These are phyloP conservation scores for Leucoraja ocellata DNA, from an alignment of 2,797 vertebrate genomes.

Conservation along the genomic window DNA sequence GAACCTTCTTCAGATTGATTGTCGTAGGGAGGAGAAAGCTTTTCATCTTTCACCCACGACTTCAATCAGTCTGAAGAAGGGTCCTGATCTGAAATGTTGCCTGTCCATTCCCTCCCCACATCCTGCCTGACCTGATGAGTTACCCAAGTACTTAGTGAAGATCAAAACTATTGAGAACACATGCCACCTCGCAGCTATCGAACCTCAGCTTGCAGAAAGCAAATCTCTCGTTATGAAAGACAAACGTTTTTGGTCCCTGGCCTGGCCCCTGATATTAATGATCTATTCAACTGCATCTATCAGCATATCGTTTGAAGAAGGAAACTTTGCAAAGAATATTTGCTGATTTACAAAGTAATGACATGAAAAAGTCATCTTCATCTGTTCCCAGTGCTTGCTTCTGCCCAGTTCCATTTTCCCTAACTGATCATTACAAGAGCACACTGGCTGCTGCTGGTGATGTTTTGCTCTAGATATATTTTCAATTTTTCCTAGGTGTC, in stretches of 20 bases:
- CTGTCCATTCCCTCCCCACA: no score
- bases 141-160: no score
- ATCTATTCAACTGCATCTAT: neutral
- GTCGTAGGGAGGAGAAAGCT: no score
- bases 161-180: no score
- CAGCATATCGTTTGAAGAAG: neutral
- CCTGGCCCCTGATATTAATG: neutral
- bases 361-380: no score
- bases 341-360: no score
- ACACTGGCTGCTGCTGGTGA: neutral
- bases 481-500: neutral
- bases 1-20: no score
- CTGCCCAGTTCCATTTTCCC: neutral
- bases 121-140: no score
- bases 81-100: no score
- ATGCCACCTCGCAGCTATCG: no score
- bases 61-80: no score
- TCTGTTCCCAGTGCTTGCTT: neutral
- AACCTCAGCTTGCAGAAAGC: neutral
- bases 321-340: slow-evolving; percentile 13
- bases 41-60: no score
- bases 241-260: neutral
- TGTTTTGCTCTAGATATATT: neutral
- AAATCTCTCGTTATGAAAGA: neutral
- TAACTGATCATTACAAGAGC: neutral